Evolutionary conservation across 2,113 vertebrate species (phyloP), one percentile per base, ranked within the genome.

Genomic region (Neomonachus schauinslandi): DNA sequence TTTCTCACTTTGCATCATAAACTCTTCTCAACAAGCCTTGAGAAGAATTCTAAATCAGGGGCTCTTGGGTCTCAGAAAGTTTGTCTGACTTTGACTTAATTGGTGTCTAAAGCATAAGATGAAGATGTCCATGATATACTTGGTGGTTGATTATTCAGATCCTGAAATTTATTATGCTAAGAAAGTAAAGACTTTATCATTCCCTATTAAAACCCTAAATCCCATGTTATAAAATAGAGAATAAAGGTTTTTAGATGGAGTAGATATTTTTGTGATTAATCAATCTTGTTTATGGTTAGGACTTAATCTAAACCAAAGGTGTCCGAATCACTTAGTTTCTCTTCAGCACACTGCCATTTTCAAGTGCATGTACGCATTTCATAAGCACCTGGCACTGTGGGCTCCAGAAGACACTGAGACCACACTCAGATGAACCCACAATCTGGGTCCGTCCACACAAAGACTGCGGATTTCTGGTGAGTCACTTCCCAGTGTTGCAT

Each of bases 21-120:
- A 22, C 15, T 93, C 92, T 87, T 69, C 67, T 89, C 15, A 33
- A 87, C 2, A 88, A 88, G 51, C 33, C 79, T 63, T 74, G 26
- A 59, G 11, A 91, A 72, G 22, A 61, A 80, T 83, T 57, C 83
- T 59, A 89, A 49, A 67, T 67, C 57, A 36, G 2, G 16, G 24
- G 49, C 36, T 80, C 65, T 91, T n/a, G 36, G 72, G 91, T 80
- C 94, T 95, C 71, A 84, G 67, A 93, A 49, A 89, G 33, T 63
- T 79, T 36, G 6, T 89, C 51, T 85, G 76, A 53, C 5, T 79
- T 87, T 74, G 14, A 83, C 24, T 83, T 69, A 22, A 91, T 4
- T 22, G 1, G 6, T 55, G 2, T 69, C 67, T 93, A 87, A 93
- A 67, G 77, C 36, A 67, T 10, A 85, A 53, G 71, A 19, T 6